Conservation (phyloP, 2,888 invertebrate species). For the Ashinkailepas kermadecensis region DNA sequence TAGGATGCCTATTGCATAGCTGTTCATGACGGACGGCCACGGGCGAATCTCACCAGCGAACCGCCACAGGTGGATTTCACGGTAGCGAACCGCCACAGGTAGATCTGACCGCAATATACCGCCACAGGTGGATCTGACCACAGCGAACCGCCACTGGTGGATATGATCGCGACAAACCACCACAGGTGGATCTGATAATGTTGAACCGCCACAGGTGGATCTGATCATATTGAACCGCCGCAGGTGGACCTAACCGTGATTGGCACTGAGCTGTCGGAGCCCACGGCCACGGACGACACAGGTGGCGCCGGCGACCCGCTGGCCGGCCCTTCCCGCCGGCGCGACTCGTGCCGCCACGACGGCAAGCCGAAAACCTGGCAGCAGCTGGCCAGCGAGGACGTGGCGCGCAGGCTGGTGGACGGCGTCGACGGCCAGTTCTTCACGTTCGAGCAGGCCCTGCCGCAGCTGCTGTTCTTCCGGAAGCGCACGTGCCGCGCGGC, state of each 20-base stretch:
- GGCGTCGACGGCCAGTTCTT: conserved; percentile 41
- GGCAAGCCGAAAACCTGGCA: conserved; percentile 32
- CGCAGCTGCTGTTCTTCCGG: conserved; percentile 52
- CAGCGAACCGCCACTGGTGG: neutral
- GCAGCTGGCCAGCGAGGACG: conserved; percentile 32
- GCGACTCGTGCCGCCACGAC: conserved; percentile 37
- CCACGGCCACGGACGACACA: neutral
- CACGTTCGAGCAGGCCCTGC: conserved; percentile 54
- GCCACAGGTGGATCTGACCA: too few species aligned
- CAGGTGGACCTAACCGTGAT: neutral
- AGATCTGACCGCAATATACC: too few species aligned
- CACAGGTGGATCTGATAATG: too few species aligned
- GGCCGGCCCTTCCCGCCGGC: conserved; percentile 35
- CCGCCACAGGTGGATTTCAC: too few species aligned
- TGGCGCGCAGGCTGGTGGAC: conserved; percentile 26
- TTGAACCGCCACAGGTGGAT: too few species aligned
- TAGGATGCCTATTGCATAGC: too few species aligned
- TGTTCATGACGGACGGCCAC: too few species aligned
- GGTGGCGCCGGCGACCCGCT: conserved; percentile 23
- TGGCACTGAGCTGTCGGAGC: neutral
- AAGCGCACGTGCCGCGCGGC: conserved; percentile 48
- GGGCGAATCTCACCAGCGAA: too few species aligned
- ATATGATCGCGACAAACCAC: neutral
- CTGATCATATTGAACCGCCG: too few species aligned
- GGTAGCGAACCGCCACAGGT: too few species aligned